Conservation (phyloP, 2,888 invertebrate genomes). For the Ochropleura plecta region DNA sequence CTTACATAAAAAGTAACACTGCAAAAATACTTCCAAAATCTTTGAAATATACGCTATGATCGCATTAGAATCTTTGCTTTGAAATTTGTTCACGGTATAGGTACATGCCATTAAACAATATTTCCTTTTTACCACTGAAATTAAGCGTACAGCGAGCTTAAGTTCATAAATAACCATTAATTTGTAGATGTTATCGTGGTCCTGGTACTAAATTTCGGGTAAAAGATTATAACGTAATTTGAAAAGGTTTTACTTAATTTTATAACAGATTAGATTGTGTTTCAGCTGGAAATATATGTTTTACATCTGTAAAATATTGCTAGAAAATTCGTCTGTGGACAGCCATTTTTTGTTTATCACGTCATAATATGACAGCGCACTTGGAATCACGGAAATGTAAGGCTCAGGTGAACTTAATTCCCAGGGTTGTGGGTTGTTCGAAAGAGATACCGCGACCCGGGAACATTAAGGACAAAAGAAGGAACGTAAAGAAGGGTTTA, state of each 20-base stretch:
- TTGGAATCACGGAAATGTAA: no score
- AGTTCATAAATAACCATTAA: constrained; percentile 41
- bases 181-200: constrained; percentile 41
- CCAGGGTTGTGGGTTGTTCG: no score
- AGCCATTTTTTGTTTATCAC: not conserved
- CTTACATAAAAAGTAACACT: no score
- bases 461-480: no score
- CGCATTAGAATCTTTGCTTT: not conserved
- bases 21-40: not conserved
- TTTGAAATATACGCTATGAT: no score
- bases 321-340: not conserved
- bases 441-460: no score
- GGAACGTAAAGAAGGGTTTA: no score
- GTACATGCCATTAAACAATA: not conserved
- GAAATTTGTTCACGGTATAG: not conserved
- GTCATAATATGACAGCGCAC: no score
- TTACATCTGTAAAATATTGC: constrained; percentile 19
- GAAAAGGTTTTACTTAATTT: constrained; percentile 43
- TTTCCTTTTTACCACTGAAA: not conserved
- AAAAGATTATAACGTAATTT: constrained; percentile 44
- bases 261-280: constrained; percentile 38
- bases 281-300: not conserved
- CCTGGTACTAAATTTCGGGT: constrained; percentile 25
- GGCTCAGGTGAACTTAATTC: no score
- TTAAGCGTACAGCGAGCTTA: not conserved